Evolutionary conservation across 2,888 invertebrate genomes (phyloP).

Genomic region (Iselma pallidipennis): DNA sequence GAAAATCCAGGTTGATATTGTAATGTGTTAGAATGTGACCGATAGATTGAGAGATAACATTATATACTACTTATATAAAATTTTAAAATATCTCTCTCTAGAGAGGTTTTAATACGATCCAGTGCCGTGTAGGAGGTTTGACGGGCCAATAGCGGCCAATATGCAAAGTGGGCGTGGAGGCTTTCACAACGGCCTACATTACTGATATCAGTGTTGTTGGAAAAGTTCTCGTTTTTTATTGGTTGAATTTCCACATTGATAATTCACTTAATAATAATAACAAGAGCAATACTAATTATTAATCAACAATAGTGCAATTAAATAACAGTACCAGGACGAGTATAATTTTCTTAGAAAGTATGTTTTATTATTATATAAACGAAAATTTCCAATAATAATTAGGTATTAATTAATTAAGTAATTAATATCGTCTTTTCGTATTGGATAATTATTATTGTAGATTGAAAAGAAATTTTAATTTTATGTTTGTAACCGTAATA

Average conservation of each 20-base stretch:
- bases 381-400: too few species aligned
- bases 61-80: constrained; percentile 3
- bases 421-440: too few species aligned
- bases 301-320: too few species aligned
- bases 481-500: neutral
- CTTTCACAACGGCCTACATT: constrained; percentile 42
- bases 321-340: too few species aligned
- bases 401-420: too few species aligned
- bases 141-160: constrained; percentile 50
- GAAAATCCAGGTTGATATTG: too few species aligned
- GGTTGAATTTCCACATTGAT: constrained; percentile 27
- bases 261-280: too few species aligned
- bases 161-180: constrained; percentile 54
- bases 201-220: constrained; percentile 39
- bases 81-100: constrained; percentile 22
- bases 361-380: too few species aligned
- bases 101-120: constrained; percentile 21
- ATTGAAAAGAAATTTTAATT: neutral
- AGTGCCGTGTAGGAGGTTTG: constrained; percentile 42
- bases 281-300: too few species aligned
- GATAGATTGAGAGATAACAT: too few species aligned
- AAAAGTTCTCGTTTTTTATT: constrained; percentile 36
- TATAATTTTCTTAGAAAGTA: too few species aligned
- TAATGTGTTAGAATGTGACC: neutral
- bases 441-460: neutral